These are phyloP conservation scores for Petrocephalus microphthalmus DNA, from an alignment of 2,113 vertebrate species.

Conservation along the genomic window DNA sequence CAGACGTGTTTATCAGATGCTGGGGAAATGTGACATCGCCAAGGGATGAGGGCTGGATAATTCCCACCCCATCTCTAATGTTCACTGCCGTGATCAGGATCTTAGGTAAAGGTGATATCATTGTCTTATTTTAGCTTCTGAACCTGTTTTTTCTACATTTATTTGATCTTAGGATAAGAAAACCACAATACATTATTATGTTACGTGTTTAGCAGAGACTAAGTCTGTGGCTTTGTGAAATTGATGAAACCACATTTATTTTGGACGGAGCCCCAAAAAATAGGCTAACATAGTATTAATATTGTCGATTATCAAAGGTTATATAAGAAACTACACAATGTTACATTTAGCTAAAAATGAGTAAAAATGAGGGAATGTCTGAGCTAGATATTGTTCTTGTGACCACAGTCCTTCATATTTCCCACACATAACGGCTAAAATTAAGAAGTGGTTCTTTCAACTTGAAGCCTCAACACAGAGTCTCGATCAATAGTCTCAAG, in stretches of 20 bases:
- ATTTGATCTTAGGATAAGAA: constrained; percentile 5
- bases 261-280: not conserved
- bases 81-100: not conserved
- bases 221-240: not conserved
- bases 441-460: not conserved
- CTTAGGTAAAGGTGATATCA: not conserved
- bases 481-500: constrained; percentile 15
- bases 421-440: not conserved
- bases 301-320: not conserved
- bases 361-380: not conserved
- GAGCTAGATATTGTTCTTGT: not conserved
- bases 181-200: not conserved
- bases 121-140: not conserved
- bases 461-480: constrained; percentile 13
- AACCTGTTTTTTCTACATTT: not conserved
- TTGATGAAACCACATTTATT: not conserved
- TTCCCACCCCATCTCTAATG: not conserved
- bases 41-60: not conserved
- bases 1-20: constrained; percentile 6
- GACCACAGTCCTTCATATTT: constrained; percentile 7
- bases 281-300: not conserved
- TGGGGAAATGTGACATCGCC: not conserved
- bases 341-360: not conserved
- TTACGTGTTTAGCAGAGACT: not conserved
- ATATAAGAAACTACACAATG: not conserved